Evolutionary conservation across 2,888 invertebrate species (phyloP).

Genomic region (Agonopterix heracliana): DNA sequence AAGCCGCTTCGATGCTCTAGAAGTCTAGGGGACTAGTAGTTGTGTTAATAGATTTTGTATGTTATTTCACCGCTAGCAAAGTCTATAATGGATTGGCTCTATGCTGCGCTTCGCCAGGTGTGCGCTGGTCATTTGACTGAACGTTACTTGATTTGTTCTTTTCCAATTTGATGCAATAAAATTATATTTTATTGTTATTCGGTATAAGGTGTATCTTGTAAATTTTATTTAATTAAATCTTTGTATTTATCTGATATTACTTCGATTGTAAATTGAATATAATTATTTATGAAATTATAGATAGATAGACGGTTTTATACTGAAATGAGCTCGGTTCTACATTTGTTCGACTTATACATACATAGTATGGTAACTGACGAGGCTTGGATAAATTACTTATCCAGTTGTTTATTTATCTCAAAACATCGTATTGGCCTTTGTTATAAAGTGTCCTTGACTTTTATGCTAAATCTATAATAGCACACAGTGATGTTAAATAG

Average conservation of each 20-base stretch:
- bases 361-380: too few species aligned
- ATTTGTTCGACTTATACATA: neutral
- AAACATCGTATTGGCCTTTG: neutral
- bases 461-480: neutral
- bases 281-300: conserved; percentile 59
- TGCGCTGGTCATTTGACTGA: too few species aligned
- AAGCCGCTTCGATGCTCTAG: too few species aligned
- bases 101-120: too few species aligned
- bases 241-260: conserved; percentile 52
- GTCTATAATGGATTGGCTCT: too few species aligned
- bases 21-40: too few species aligned
- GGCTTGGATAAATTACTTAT: too few species aligned
- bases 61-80: too few species aligned
- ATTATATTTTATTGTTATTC: conserved; percentile 40
- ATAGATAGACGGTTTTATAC: conserved; percentile 50
- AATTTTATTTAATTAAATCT: conserved; percentile 32
- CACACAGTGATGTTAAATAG: neutral
- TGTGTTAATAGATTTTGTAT: too few species aligned
- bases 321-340: conserved; percentile 31
- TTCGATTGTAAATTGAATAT: conserved; percentile 53
- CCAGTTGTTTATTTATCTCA: neutral
- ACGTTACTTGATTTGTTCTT: conserved; percentile 7
- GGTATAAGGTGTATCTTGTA: conserved; percentile 50
- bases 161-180: conserved; percentile 29
- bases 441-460: neutral